Evolutionary conservation across 2,797 vertebrate species (phyloP).

Genomic region (Falco naumanni): DNA sequence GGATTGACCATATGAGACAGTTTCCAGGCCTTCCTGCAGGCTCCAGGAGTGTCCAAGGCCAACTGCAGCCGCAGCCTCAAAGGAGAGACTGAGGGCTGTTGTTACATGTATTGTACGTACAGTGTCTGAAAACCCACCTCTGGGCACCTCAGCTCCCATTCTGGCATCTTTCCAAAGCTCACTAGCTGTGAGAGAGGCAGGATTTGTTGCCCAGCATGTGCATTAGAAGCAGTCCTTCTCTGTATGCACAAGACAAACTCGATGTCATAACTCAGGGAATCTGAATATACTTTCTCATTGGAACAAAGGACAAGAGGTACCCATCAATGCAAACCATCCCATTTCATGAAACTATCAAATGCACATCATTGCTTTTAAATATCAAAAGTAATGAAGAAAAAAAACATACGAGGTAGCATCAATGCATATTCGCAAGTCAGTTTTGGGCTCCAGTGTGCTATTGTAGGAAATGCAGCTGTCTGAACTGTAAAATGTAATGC

Average conservation of each 20-base stretch:
- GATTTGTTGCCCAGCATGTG: neutral
- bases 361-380: neutral
- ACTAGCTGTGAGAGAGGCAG: neutral
- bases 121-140: neutral
- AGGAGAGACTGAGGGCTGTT: neutral
- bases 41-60: neutral
- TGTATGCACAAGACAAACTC: neutral
- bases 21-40: neutral
- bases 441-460: neutral
- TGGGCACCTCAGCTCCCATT: neutral
- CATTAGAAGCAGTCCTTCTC: neutral
- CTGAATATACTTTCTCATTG: neutral
- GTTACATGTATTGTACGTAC: neutral
- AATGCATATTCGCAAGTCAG: neutral
- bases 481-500: constrained; percentile 16
- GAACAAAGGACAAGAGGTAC: neutral
- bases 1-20: neutral
- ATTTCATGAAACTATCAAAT: neutral
- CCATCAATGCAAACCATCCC: neutral
- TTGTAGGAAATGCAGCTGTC: neutral
- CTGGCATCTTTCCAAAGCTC: neutral
- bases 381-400: neutral
- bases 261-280: neutral
- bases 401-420: neutral
- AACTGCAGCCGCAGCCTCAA: neutral